phyloP scores from a whole-genome alignment of 2,797 vertebrate species.

The Sebastes paucispinis region DNA sequence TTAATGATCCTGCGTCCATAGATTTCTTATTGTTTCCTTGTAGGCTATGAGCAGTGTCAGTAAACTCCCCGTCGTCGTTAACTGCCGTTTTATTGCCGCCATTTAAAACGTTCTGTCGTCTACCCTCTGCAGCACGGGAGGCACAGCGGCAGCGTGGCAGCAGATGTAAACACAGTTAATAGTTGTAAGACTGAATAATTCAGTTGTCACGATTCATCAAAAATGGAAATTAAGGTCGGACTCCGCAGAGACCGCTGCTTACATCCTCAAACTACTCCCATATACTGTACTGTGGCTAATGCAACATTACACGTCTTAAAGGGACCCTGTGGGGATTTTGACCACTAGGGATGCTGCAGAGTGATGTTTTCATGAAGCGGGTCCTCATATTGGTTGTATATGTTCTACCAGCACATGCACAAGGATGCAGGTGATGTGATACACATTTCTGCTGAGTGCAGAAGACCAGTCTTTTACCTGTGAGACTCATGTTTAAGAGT shows the following conservation, averaged over 20 bases:
- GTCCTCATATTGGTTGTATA: no score
- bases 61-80: neutral
- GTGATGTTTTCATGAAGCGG: neutral
- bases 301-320: neutral
- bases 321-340: neutral
- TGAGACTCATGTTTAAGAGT: neutral
- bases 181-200: slow-evolving; percentile 18
- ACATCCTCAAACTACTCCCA: neutral
- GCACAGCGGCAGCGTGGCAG: neutral
- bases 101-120: neutral
- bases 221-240: neutral
- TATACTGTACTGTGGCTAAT: neutral
- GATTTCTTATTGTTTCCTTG: neutral
- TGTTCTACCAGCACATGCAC: neutral
- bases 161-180: slow-evolving; percentile 13
- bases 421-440: neutral
- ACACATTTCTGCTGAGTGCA: neutral
- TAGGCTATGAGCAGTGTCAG: neutral
- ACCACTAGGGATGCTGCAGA: neutral
- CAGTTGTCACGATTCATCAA: slow-evolving; percentile 5
- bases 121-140: neutral
- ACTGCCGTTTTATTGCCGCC: slow-evolving; percentile 8
- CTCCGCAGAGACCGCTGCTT: neutral
- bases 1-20: neutral
- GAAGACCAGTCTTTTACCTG: neutral